phyloP scores from a whole-genome alignment of 2,888 invertebrate species.

The Ophion ventricosus region DNA sequence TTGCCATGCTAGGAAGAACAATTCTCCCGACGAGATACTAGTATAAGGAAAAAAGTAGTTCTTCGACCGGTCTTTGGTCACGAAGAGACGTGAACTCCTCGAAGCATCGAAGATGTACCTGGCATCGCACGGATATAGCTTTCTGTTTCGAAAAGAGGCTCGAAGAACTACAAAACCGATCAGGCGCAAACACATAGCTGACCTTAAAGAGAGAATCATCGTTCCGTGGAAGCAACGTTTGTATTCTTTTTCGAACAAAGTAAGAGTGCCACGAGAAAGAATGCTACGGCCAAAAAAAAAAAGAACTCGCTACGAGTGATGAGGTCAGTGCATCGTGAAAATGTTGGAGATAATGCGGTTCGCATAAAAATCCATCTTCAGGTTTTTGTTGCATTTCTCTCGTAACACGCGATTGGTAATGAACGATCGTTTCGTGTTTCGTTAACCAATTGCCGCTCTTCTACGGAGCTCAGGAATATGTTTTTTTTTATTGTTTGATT shows the following conservation, averaged over 20 bases:
- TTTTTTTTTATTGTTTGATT: neutral
- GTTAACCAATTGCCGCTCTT: no score
- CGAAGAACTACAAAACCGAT: slow-evolving; percentile 25
- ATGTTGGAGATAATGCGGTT: neutral
- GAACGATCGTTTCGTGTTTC: neutral
- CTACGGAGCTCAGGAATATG: neutral
- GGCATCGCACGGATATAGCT: neutral
- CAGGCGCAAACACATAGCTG: neutral
- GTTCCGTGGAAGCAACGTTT: slow-evolving; percentile 6
- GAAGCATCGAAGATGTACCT: neutral
- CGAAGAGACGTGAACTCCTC: slow-evolving; percentile 21
- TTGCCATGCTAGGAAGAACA: slow-evolving; percentile 42
- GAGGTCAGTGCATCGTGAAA: neutral
- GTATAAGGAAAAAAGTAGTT: slow-evolving; percentile 36
- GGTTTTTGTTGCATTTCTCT: neutral
- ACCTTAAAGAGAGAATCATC: neutral
- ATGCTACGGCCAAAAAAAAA: neutral
- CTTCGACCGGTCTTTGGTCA: slow-evolving; percentile 48
- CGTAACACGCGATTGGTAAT: neutral
- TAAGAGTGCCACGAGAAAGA: neutral
- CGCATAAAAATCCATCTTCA: neutral
- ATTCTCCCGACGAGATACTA: slow-evolving; percentile 9
- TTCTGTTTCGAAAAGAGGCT: slow-evolving; percentile 26
- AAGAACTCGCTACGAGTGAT: neutral
- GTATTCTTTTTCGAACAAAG: neutral